Evolutionary conservation across 2,888 invertebrate species (phyloP), one percentile per base, ranked within the genome.

Genomic region (Ptilodon capucinus): DNA sequence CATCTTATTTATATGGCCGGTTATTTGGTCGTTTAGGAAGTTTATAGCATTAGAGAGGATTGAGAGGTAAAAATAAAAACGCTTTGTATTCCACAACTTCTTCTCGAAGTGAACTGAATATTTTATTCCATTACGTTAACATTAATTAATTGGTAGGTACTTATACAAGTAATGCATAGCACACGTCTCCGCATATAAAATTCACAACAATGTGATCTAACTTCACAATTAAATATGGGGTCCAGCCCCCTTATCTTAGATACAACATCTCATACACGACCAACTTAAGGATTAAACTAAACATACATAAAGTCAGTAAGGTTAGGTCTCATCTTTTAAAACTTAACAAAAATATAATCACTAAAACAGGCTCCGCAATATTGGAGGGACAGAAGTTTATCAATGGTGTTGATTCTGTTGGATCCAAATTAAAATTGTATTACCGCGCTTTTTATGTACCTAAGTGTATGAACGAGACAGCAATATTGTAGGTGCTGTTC

Each of bases 171-270:
- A 62, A 63, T 73, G 71, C 74, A 74, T 66, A 63, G 67, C 70
- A 74, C 74, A 71, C 71, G 68, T 72, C 70, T 73, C 74, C 75
- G 72, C 74, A 76, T 78, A 86, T 79, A 85, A 86, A 87, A 84
- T 77, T 81, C 80, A 81, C 83, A 86, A 88, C 85, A 86, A 80
- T 72, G 72, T 74, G 74, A 65, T 57, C 59, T 67, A 75, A 74
- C 65, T 78, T 71, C 78, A 76, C 73, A 78, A 74, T 76, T 71
- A 74, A 71, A 71, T 75, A 73, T 74, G 71, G 83, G 90, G 83
- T 74, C 89, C 90, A 88, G 90, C 89, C 90, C 88, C 81, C 81
- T 71, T 68, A 67, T 60, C 74, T 77, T 79, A 69, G 63, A 72
- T 76, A 76, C 68, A 68, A 68, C 68, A 74, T 62, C 51, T 75